Conservation (phyloP, 2,888 invertebrate species). For the Drosophila hamatofila region DNA sequence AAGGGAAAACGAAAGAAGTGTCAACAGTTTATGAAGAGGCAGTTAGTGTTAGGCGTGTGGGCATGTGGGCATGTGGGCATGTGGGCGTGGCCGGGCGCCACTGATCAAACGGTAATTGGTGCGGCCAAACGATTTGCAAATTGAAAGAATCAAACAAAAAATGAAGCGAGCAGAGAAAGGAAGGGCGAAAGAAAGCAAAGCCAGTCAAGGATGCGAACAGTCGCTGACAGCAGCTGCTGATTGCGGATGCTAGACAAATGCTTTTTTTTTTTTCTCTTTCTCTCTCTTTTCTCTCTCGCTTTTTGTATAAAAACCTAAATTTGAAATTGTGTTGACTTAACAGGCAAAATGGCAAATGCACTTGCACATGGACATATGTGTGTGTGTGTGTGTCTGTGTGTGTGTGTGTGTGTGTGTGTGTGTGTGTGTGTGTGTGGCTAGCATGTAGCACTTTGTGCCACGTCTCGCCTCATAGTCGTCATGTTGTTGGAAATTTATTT, state of each 20-base stretch:
- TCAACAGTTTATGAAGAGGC: slow-evolving; percentile 71
- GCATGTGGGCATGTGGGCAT: not conserved
- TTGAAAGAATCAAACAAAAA: slow-evolving; percentile 37
- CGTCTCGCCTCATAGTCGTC: slow-evolving; percentile 74
- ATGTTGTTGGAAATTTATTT: slow-evolving; percentile 77
- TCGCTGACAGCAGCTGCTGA: slow-evolving; percentile 14
- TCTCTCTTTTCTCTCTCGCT: slow-evolving; percentile 25
- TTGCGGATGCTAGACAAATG: slow-evolving; percentile 48
- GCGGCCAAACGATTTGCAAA: slow-evolving; percentile 74
- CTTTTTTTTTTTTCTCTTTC: not conserved
- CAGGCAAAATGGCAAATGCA: slow-evolving; percentile 72
- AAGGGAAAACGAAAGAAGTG: slow-evolving; percentile 51
- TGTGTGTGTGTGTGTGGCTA: slow-evolving; percentile 10
- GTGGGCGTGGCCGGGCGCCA: not conserved
- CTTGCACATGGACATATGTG: slow-evolving; percentile 4
- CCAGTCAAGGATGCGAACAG: slow-evolving; percentile 40
- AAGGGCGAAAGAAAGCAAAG: slow-evolving; percentile 1
- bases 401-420: too few species aligned
- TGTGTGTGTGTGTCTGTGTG: slow-evolving; percentile 4
- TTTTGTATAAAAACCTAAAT: slow-evolving; percentile 76
- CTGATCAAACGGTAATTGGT: slow-evolving; percentile 75
- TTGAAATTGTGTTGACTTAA: slow-evolving; percentile 81
- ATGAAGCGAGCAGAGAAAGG: too few species aligned
- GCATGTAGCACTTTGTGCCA: slow-evolving; percentile 72
- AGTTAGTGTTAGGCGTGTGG: not conserved